Evolutionary conservation across 1,140 invertebrate genomes (phyloP), one percentile per base, ranked within the genome.

Genomic region (Drosophila elegans): DNA sequence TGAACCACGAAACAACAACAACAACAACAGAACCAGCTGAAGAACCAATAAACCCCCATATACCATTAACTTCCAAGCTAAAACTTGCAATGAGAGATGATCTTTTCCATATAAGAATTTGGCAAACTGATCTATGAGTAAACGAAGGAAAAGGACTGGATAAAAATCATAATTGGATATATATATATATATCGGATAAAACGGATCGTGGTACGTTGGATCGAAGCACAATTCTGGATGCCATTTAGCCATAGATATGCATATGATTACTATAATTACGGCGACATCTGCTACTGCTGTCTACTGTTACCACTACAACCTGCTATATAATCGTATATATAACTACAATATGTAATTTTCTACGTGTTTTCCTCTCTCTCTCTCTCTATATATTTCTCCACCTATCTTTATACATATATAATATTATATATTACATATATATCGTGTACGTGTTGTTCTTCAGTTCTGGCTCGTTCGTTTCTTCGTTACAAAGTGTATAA

Each of bases 401-500:
- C 61, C 44, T 75, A 64, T 63, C 48, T 69, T 60, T 55, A 66
- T 55, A 66, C 53, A 66, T 71, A 60, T 57, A 56, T 77, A 77
- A 80, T 85, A 61, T 44, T 71, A 68, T 51, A 80, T 80, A 66
- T 61, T 74, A 21, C 16, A 51, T 25, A 72, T 59, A 73, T 66
- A 80, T 74, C 77, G 76, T 79, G 82, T 86, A 84, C 80, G 72
- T 86, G 83, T 86, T 86, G 83, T 89, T 88, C 75, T 61, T 76
- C 72, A 86, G 75, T 88, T 85, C 61, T 86, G 82, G 82, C 83
- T 86, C 83, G 83, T 89, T 88, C 84, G 83, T 88, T 86, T 57
- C 64, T 69, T 82, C 62, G 72, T 84, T 83, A 67, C 57, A 73
- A 68, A 55, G 67, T 13, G 55, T 51, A 61, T 59, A 45, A 41